These are phyloP conservation scores for Hippasteria phrygiana DNA, from an alignment of 53 echinoderm and acorn worm genomes.

Conservation along the genomic window DNA sequence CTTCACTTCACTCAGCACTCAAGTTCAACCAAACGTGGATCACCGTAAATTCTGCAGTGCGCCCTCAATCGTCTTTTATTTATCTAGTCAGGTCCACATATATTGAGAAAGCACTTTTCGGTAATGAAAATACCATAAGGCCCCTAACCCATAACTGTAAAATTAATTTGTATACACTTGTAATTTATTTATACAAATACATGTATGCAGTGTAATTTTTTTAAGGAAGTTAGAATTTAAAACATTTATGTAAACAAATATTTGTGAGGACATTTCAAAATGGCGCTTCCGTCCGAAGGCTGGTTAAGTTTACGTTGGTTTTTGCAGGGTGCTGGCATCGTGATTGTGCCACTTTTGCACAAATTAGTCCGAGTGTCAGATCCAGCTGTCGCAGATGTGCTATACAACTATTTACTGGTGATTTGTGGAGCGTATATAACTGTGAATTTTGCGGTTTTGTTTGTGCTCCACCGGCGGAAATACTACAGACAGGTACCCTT, in stretches of 20 bases:
- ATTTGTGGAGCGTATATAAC: conserved; percentile 74
- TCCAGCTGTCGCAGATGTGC: conserved; percentile 48
- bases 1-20: not conserved
- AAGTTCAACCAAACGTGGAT: not conserved
- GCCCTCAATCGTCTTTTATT: not conserved
- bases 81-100: not conserved
- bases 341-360: conserved; percentile 73
- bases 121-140: too few relatives aligned
- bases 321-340: conserved; percentile 81
- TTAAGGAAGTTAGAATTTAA: too few relatives aligned
- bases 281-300: conserved; percentile 82
- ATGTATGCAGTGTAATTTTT: too few relatives aligned
- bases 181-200: too few relatives aligned
- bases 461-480: conserved; percentile 78
- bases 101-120: too few relatives aligned
- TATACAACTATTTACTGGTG: conserved; percentile 62
- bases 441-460: conserved; percentile 82
- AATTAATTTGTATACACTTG: too few relatives aligned
- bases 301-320: conserved; percentile 90
- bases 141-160: too few relatives aligned
- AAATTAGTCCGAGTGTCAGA: conserved; percentile 55
- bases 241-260: not conserved
- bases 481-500: conserved; percentile 75
- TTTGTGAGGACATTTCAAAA: conserved; percentile 38
- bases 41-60: not conserved